phyloP scores from a whole-genome alignment of 2,797 vertebrate genomes.

The Telmatherina bonti region DNA sequence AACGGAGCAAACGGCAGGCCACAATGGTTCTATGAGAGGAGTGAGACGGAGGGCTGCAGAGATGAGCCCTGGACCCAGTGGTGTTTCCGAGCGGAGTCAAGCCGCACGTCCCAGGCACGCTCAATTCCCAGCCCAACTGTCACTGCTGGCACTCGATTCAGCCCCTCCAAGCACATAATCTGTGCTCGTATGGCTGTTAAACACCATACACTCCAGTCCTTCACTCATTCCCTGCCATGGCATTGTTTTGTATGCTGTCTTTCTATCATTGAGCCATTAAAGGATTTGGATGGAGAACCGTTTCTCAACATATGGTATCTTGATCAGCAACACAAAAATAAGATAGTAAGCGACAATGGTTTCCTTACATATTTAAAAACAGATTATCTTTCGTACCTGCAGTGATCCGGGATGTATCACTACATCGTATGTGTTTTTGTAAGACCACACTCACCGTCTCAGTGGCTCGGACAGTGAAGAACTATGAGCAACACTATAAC shows the following conservation, averaged over 20 bases:
- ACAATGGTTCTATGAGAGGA: conserved; percentile 71
- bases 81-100: conserved; percentile 79
- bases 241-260: conserved; percentile 73
- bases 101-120: conserved; percentile 74
- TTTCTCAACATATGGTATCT: conserved; percentile 73
- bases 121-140: conserved; percentile 90
- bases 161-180: conserved; percentile 86
- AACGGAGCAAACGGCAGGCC: conserved; percentile 72
- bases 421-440: conserved; percentile 4
- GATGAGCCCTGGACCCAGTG: conserved; percentile 79
- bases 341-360: conserved; percentile 41
- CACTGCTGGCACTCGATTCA: conserved; percentile 84
- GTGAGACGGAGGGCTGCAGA: conserved; percentile 70
- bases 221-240: conserved; percentile 75
- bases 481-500: conserved; percentile 9
- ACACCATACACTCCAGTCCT: conserved; percentile 73
- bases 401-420: conserved; percentile 6
- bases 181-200: conserved; percentile 85
- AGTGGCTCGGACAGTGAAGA: conserved; percentile 17
- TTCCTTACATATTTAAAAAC: conserved; percentile 43
- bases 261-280: conserved; percentile 74
- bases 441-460: conserved; percentile 9
- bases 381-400: conserved; percentile 20
- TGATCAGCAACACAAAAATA: conserved; percentile 69
- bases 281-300: conserved; percentile 68